These are phyloP conservation scores for Trachemys scripta DNA, from an alignment of 2,113 vertebrate species.

Conservation along the genomic window DNA sequence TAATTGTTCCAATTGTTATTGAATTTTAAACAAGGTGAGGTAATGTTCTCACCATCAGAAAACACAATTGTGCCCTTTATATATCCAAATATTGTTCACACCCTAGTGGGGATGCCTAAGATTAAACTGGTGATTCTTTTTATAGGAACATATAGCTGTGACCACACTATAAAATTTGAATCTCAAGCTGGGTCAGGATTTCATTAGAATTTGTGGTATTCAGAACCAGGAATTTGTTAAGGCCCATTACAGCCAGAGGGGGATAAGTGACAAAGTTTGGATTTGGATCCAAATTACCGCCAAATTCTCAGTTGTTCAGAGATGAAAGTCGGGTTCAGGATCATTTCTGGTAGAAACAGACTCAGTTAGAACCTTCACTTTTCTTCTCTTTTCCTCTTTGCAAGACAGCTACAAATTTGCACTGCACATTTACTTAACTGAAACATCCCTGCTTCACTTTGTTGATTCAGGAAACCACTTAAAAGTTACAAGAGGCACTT, in stretches of 20 bases:
- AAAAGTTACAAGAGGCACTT: neutral
- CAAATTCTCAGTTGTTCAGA: neutral
- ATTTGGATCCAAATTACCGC: neutral
- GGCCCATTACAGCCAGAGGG: accelerated
- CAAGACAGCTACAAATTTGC: constrained; percentile 9
- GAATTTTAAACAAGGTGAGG: no score
- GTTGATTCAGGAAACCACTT: constrained; percentile 24
- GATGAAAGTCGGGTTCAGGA: neutral
- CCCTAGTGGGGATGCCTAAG: no score
- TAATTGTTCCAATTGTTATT: no score
- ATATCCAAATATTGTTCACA: no score
- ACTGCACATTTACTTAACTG: neutral
- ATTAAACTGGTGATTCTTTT: no score
- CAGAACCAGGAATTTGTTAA: neutral
- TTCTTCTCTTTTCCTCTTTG: constrained; percentile 6
- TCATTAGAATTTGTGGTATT: neutral
- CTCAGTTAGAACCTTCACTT: neutral
- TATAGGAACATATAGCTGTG: no score
- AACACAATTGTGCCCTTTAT: no score
- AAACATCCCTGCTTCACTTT: neutral
- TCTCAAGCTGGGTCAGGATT: neutral
- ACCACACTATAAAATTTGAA: neutral
- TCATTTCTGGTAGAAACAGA: neutral
- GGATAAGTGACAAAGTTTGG: accelerated
- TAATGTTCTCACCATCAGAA: no score